Percentiles rank a stretch among this genome's conserved stretches.
phyloP scores from a whole-genome alignment of 2,797 vertebrate genomes.

The Perodicticus potto region DNA sequence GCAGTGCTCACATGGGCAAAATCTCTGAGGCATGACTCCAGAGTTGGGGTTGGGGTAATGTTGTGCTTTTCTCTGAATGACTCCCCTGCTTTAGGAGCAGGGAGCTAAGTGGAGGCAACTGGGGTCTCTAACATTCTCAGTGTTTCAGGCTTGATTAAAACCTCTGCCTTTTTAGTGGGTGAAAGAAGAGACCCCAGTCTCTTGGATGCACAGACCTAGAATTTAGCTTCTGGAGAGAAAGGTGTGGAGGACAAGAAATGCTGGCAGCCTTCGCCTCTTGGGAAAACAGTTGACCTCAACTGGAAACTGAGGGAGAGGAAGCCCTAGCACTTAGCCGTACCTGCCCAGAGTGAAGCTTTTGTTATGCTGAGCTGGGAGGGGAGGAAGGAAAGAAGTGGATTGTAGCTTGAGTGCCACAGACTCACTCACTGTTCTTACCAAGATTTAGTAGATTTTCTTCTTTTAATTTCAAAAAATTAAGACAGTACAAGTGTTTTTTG shows the following conservation, averaged over 20 bases:
- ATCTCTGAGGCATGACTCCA: background rate
- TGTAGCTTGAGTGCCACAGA: background rate
- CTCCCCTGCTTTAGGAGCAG: background rate
- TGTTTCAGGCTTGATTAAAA: no score
- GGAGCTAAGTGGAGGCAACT: background rate
- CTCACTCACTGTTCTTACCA: background rate
- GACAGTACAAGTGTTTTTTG: background rate
- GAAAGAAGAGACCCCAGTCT: background rate
- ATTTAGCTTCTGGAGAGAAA: background rate
- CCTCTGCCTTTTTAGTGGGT: background rate
- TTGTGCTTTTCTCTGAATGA: background rate
- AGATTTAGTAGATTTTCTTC: background rate
- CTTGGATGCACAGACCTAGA: background rate
- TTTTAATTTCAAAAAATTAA: background rate
- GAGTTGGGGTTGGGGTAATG: background rate
- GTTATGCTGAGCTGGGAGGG: background rate
- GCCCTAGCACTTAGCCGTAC: background rate
- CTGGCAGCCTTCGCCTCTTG: background rate
- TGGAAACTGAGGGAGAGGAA: background rate
- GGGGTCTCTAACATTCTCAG: background rate
- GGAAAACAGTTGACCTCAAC: background rate
- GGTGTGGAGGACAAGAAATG: background rate
- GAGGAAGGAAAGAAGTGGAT: background rate
- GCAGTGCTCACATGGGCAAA: background rate
- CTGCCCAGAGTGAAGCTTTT: background rate